A percentile compares a stretch with the other conserved stretches of the same genome.
Conservation (phyloP, 92 coral and sea anemone species). For the Phenganax stokvisi region DNA sequence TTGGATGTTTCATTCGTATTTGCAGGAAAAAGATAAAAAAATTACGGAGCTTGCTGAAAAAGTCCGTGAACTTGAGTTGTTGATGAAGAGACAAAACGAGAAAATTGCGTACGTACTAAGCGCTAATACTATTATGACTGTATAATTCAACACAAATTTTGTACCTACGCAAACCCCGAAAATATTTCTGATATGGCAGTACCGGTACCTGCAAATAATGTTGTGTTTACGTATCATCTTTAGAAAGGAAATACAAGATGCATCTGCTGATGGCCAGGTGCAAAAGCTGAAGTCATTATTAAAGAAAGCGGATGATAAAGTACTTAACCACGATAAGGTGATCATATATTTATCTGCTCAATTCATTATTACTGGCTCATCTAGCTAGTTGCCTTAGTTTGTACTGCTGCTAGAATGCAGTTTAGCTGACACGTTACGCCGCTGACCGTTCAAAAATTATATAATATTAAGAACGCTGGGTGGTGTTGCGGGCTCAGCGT, state of each 20-base stretch:
- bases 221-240: background rate
- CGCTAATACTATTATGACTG: background rate
- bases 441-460: no score
- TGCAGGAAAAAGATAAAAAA: slow-evolving; percentile 74
- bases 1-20: background rate
- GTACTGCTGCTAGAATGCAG: no score
- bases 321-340: slow-evolving; percentile 64
- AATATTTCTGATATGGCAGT: no score
- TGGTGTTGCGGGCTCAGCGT: no score
- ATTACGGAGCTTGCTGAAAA: slow-evolving; percentile 46
- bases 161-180: background rate
- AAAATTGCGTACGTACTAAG: slow-evolving; percentile 69
- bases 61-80: slow-evolving; percentile 60
- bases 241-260: slow-evolving; percentile 67
- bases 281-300: slow-evolving; percentile 59
- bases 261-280: slow-evolving; percentile 85
- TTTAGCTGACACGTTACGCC: no score
- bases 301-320: slow-evolving; percentile 64
- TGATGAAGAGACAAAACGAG: slow-evolving; percentile 67
- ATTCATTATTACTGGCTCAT: no score
- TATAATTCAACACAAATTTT: background rate
- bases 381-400: no score
- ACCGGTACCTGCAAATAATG: no score
- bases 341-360: no score
- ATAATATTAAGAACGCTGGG: no score